A percentile compares a stretch with the other conserved stretches of the same genome.
Evolutionary conservation across 2,888 invertebrate genomes (phyloP).

Genomic region (Lasioglossum villosulum): DNA sequence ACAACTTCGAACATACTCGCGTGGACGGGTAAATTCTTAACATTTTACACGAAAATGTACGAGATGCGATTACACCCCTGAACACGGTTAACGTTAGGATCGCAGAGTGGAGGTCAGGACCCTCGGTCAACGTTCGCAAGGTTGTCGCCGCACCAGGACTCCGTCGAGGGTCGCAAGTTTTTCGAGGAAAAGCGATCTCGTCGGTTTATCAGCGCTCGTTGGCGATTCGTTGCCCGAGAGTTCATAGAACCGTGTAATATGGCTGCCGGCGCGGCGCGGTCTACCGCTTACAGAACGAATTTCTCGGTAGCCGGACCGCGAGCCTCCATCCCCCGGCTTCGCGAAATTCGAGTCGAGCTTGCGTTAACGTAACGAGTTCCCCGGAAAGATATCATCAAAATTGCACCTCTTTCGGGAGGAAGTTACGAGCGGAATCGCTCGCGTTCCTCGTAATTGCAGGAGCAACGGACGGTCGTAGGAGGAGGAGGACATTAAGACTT

Average conservation of each 20-base stretch:
- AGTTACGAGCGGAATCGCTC: constrained; percentile 31
- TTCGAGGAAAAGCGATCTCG: background rate
- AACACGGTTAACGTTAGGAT: too few relatives aligned
- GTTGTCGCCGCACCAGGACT: background rate
- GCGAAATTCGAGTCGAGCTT: background rate
- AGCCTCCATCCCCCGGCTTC: background rate
- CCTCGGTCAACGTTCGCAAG: background rate
- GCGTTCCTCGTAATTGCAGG: constrained; percentile 8
- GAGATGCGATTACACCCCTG: too few relatives aligned
- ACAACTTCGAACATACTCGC: too few relatives aligned
- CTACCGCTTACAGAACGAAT: background rate
- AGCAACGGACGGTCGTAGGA: constrained; percentile 18
- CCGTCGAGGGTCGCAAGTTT: background rate
- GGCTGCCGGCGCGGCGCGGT: background rate
- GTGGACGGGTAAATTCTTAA: too few relatives aligned
- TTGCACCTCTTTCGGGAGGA: constrained; percentile 16
- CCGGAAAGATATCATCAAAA: constrained; percentile 26
- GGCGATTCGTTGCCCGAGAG: background rate
- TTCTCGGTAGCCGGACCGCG: background rate
- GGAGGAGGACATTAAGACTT: background rate
- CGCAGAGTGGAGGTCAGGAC: too few relatives aligned
- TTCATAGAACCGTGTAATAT: background rate
- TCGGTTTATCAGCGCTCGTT: background rate
- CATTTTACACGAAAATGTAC: too few relatives aligned
- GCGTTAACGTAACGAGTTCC: constrained; percentile 35